Conservation (phyloP, 2,888 invertebrate genomes). For the Horisme vitalbata region DNA sequence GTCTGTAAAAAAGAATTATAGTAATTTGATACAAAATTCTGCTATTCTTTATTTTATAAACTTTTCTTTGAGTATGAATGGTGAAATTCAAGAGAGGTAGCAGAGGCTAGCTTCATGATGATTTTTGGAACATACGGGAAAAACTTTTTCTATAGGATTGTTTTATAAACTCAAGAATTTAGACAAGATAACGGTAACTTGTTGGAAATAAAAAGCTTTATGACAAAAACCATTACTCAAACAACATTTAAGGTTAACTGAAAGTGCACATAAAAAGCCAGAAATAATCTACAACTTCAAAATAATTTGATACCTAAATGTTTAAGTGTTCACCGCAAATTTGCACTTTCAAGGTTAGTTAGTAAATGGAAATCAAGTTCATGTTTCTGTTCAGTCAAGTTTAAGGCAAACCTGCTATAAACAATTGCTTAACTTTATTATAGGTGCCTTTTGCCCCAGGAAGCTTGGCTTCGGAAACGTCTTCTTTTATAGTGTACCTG, state of each 20-base stretch:
- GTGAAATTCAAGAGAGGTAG: too few relatives aligned
- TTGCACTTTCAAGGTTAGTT: constrained; percentile 15
- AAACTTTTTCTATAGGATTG: too few relatives aligned
- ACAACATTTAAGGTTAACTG: too few relatives aligned
- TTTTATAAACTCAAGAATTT: too few relatives aligned
- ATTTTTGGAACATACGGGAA: neutral
- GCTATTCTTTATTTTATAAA: neutral
- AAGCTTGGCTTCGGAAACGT: too few relatives aligned
- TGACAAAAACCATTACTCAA: too few relatives aligned
- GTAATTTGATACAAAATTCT: constrained; percentile 18
- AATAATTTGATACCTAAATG: neutral
- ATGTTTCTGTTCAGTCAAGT: constrained; percentile 27
- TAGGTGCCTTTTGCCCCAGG: too few relatives aligned
- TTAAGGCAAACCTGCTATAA: constrained; percentile 22
- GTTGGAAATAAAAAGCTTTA: too few relatives aligned
- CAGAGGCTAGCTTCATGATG: neutral
- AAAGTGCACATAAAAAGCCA: neutral
- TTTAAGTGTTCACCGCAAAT: constrained; percentile 1
- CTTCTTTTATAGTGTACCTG: too few relatives aligned
- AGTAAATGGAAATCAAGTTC: constrained; percentile 27
- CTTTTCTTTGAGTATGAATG: too few relatives aligned
- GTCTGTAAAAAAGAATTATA: constrained; percentile 61
- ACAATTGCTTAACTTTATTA: too few relatives aligned
- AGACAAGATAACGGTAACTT: too few relatives aligned
- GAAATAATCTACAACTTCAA: neutral